Percentiles rank a stretch among this genome's conserved stretches.
Evolutionary conservation across 2,113 vertebrate genomes (phyloP).

Genomic region (Rhabdornis inornatus): DNA sequence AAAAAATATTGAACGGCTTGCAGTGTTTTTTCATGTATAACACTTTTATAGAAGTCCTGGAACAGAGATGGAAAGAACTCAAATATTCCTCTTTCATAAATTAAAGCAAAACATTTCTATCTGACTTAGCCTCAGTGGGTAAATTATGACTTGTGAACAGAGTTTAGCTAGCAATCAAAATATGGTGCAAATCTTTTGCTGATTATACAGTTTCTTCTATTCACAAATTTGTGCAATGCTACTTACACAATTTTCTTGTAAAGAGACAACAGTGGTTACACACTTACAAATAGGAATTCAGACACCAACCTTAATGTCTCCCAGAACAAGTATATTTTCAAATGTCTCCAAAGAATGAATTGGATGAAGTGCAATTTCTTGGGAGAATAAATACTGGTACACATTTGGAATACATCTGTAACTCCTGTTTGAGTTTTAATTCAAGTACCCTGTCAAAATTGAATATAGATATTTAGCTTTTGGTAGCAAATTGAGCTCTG

Average conservation of each 20-base stretch:
- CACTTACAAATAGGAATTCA: not conserved
- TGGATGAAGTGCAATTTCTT: not conserved
- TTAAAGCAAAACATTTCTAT: not conserved
- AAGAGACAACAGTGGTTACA: not conserved
- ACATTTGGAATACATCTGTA: not conserved
- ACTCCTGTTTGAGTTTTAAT: not conserved
- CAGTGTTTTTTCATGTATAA: not conserved
- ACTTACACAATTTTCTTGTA: not conserved
- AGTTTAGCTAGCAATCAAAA: not conserved
- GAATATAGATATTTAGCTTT: not conserved
- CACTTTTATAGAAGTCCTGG: not conserved
- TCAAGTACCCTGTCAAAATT: not conserved
- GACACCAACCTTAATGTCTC: not conserved
- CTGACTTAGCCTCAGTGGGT: not conserved
- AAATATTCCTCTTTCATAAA: slow-evolving; percentile 1
- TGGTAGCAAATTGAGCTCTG: not conserved
- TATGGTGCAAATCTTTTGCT: not conserved
- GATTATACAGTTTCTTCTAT: not conserved
- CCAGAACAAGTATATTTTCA: not conserved
- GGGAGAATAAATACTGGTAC: not conserved
- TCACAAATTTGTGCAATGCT: not conserved
- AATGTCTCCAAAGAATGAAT: not conserved
- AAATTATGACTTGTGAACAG: not conserved
- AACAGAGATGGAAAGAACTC: not conserved
- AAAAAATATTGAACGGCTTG: not conserved